Percentiles rank a stretch among this genome's conserved stretches.
Conservation (phyloP, 1,140 invertebrate genomes). For the Zaprionus ghesquierei region DNA sequence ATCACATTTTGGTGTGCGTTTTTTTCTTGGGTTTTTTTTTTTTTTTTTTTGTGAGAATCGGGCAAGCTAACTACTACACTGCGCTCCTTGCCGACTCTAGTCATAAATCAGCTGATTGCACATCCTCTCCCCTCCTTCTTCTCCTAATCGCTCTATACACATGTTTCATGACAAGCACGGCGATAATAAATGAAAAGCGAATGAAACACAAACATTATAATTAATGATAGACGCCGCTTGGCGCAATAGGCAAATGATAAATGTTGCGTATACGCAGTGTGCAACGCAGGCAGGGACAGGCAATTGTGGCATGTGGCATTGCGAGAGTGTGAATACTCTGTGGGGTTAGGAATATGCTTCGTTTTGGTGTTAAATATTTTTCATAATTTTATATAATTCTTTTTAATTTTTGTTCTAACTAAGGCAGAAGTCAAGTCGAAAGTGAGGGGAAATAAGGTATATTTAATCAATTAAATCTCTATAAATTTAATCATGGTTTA, state of each 20-base stretch:
- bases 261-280: constrained; percentile 70
- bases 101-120: constrained; percentile 54
- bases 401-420: too few relatives aligned
- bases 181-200: constrained; percentile 1
- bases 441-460: too few relatives aligned
- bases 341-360: too few relatives aligned
- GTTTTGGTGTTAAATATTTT: too few relatives aligned
- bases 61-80: background rate
- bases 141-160: background rate
- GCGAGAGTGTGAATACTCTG: background rate
- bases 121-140: constrained; percentile 43
- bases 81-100: background rate
- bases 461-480: too few relatives aligned
- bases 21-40: background rate
- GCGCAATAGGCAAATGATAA: constrained; percentile 41
- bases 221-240: constrained; percentile 10
- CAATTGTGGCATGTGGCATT: background rate
- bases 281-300: constrained; percentile 1
- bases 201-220: constrained; percentile 18
- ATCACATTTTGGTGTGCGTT: background rate
- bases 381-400: too few relatives aligned
- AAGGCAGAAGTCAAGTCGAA: too few relatives aligned
- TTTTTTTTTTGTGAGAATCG: background rate
- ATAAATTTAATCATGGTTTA: background rate
- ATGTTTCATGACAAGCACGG: background rate